Percentiles rank a stretch among this genome's conserved stretches.
Conservation (phyloP, 2,113 vertebrate species). For the Prinia subflava region DNA sequence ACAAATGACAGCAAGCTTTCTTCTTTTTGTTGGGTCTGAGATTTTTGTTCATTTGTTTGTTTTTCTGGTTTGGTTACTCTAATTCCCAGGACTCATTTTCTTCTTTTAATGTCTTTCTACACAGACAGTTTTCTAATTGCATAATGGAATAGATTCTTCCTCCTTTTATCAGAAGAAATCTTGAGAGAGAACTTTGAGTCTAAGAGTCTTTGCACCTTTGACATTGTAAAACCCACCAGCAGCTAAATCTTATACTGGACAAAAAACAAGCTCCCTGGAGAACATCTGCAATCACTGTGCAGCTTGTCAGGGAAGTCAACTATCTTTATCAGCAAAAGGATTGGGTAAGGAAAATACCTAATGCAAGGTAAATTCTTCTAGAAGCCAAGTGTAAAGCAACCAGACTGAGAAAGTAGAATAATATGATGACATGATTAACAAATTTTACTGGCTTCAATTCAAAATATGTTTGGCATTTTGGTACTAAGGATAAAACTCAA, state of each 20-base stretch:
- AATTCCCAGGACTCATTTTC: background rate
- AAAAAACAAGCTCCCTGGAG: background rate
- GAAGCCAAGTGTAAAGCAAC: background rate
- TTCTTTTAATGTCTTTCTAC: background rate
- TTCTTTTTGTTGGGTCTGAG: background rate
- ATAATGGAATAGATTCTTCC: background rate
- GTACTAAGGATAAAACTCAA: background rate
- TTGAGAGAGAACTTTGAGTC: background rate
- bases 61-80: background rate
- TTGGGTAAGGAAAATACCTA: background rate
- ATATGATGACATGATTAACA: accelerated
- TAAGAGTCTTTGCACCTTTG: background rate
- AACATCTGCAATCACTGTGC: background rate
- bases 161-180: background rate
- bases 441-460: background rate
- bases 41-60: background rate
- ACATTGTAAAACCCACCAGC: background rate
- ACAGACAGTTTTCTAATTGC: background rate
- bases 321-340: background rate
- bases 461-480: background rate
- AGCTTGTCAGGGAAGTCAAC: background rate
- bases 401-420: background rate
- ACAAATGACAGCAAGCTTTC: background rate
- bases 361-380: background rate
- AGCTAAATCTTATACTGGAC: background rate